A percentile compares a stretch with the other conserved stretches of the same genome.
Evolutionary conservation across 2,113 vertebrate species (phyloP).

Genomic region (Poeciliopsis turrubarensis): DNA sequence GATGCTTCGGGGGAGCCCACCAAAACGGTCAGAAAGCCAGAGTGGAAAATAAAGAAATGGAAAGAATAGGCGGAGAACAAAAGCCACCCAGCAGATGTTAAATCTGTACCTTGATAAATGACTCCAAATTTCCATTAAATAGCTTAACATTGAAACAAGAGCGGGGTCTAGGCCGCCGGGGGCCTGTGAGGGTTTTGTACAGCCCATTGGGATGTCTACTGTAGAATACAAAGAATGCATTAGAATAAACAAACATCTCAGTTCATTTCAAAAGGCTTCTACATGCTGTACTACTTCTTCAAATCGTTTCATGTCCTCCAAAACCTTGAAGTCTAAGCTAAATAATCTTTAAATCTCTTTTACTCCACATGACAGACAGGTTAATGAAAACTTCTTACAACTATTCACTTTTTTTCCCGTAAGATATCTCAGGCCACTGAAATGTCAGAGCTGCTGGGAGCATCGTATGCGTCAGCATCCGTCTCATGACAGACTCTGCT

Average conservation of each 20-base stretch:
- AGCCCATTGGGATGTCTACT: conserved; percentile 89
- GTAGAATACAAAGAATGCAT: conserved; percentile 82
- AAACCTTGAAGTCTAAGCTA: conserved; percentile 3
- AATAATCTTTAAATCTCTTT: conserved; percentile 25
- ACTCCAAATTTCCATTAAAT: conserved; percentile 97
- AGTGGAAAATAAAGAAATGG: conserved; percentile 75
- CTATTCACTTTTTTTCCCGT: conserved; percentile 15
- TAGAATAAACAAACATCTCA: conserved; percentile 45
- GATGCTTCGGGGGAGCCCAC: conserved; percentile 56
- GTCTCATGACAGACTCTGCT: conserved; percentile 18
- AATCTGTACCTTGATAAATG: conserved; percentile 92
- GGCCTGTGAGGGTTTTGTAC: conserved; percentile 90
- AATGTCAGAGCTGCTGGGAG: conserved; percentile 40
- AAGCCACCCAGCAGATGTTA: conserved; percentile 68
- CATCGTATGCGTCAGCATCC: conserved; percentile 16
- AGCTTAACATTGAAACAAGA: conserved; percentile 94
- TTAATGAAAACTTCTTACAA: conserved; percentile 1
- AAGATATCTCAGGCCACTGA: conserved; percentile 40
- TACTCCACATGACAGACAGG: conserved; percentile 12
- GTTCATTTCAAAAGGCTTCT: background rate
- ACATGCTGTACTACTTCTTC: background rate
- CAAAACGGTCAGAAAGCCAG: conserved; percentile 59
- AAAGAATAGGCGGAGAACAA: conserved; percentile 65
- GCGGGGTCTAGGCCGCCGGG: conserved; percentile 88
- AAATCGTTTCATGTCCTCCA: conserved; percentile 8